Evolutionary conservation across 2,113 vertebrate genomes (phyloP).

Genomic region (Galemys pyrenaicus): DNA sequence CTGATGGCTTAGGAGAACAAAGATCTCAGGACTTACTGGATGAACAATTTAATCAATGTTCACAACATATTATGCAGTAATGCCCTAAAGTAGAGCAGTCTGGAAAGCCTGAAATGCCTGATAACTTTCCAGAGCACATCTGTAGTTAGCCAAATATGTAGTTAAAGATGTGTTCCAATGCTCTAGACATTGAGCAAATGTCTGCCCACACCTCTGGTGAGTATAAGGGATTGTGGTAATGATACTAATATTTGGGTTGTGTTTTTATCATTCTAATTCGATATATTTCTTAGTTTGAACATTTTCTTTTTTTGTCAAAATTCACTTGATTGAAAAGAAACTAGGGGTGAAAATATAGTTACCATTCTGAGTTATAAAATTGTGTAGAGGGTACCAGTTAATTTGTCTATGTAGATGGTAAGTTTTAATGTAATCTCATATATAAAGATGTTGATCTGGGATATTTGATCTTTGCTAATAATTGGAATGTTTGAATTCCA

Average conservation of each 20-base stretch:
- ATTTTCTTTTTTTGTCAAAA: not conserved
- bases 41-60: not conserved
- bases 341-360: not conserved
- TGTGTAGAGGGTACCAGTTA: not conserved
- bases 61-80: not conserved
- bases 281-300: not conserved
- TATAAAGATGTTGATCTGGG: not conserved
- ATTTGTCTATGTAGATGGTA: not conserved
- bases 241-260: not conserved
- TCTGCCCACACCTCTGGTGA: not conserved
- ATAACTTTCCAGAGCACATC: not conserved
- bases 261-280: not conserved
- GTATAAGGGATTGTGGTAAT: not conserved
- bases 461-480: not conserved
- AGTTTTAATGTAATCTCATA: not conserved
- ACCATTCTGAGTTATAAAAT: not conserved
- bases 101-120: not conserved
- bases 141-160: not conserved
- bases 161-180: not conserved
- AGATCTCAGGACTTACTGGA: not conserved
- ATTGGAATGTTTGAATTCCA: not conserved
- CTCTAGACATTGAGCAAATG: not conserved
- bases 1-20: not conserved
- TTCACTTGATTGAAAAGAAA: not conserved
- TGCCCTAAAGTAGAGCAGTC: not conserved